Evolutionary conservation across 2,797 vertebrate genomes (phyloP), one percentile per base, ranked within the genome.

Genomic region (Eutrigla gurnardus): DNA sequence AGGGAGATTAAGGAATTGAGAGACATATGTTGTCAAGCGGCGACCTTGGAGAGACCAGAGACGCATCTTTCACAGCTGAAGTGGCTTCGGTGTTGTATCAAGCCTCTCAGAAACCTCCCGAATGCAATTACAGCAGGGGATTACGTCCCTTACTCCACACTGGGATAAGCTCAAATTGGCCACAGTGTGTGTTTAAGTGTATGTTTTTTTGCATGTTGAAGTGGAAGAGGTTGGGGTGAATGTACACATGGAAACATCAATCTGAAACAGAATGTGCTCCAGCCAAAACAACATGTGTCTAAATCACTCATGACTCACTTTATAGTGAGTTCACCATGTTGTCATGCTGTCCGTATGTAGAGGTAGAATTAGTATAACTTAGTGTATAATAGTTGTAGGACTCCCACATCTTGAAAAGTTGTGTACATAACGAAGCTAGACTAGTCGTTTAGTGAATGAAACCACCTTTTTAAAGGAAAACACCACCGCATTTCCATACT

Each of bases 121-220:
- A 87, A 88, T 88, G 84, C 77, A 90, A 94, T 92, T 90, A 92
- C 80, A 81, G 79, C 71, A 12, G 65, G 82, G 85, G 90, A 91
- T 93, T 90, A 90, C 25, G 75, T 79, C 82, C 73, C 77, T 65
- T 55, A 79, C 86, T 84, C 77, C 75, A 73, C 74, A 77, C 77
- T 42, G 18, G 82, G 80, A 83, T 75, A 75, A 83, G 85, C 75
- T 74, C 85, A 85, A 80, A 91, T 82, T 86, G 80, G 83, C 75
- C 86, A 80, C 82, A 84, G 83, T 85, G 82, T 84, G 86, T 89
- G 87, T 87, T 78, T 89, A 84, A 84, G 88, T 84, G 83, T 83
- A 65, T 82, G 69, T 77, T 75, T 40, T 39, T 74, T 81, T 78
- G 77, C 73, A 73, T 84, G 77, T 76, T 62, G 65, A 84, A 82